A percentile compares a stretch with the other conserved stretches of the same genome.
These are phyloP conservation scores for Autographa gamma DNA, from an alignment of 2,888 invertebrate genomes.

Conservation along the genomic window DNA sequence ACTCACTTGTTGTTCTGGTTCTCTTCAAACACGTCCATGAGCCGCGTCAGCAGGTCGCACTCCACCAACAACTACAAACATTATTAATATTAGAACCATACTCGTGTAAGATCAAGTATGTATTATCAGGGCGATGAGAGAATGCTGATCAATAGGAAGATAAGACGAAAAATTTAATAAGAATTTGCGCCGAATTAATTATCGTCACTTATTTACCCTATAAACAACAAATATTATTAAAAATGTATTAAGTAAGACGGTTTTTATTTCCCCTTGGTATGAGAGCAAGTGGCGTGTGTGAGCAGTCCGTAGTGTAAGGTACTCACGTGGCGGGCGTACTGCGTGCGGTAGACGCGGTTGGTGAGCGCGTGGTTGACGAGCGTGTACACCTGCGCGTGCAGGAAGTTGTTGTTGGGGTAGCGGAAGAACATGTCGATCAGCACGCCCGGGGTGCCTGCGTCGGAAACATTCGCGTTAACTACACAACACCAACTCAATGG, in stretches of 20 bases:
- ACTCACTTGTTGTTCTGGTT: slow-evolving; percentile 94
- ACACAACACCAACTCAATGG: too few relatives aligned
- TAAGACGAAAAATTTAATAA: too few relatives aligned
- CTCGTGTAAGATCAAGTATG: too few relatives aligned
- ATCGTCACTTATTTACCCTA: too few relatives aligned
- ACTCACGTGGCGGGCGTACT: slow-evolving; percentile 73
- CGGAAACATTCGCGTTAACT: neutral
- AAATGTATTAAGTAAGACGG: too few relatives aligned
- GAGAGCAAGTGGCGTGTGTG: too few relatives aligned
- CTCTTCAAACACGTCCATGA: slow-evolving; percentile 94
- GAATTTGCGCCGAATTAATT: too few relatives aligned
- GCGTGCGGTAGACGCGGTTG: slow-evolving; percentile 70
- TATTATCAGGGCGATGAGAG: too few relatives aligned
- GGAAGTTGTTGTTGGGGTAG: slow-evolving; percentile 98
- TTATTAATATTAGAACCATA: too few relatives aligned
- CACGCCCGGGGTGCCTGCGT: slow-evolving; percentile 88
- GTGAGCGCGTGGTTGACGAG: slow-evolving; percentile 92
- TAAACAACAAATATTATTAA: too few relatives aligned
- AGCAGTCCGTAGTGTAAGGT: slow-evolving; percentile 10
- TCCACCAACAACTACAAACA: slow-evolving; percentile 92
- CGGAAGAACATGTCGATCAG: slow-evolving; percentile 96
- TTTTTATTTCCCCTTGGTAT: too few relatives aligned
- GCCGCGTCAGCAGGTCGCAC: slow-evolving; percentile 93
- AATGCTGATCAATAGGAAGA: too few relatives aligned
- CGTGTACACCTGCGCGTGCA: slow-evolving; percentile 96